A percentile compares a stretch with the other conserved stretches of the same genome.
Evolutionary conservation across 2,113 vertebrate species (phyloP).

Genomic region (Psilopogon haemacephalus): DNA sequence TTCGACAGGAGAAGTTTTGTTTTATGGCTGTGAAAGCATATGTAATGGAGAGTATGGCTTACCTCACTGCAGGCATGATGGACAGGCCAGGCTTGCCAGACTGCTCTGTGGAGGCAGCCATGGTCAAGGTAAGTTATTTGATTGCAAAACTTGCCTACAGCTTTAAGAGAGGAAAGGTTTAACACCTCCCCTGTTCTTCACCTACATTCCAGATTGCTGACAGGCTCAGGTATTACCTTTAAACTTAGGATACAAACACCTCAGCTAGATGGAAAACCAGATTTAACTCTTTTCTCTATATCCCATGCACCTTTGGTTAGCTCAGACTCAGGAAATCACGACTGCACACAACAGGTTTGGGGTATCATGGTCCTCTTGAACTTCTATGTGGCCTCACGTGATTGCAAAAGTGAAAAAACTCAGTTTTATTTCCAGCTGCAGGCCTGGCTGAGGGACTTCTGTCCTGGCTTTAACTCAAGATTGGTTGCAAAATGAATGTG

Average conservation of each 20-base stretch:
- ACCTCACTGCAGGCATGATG: constrained; percentile 95
- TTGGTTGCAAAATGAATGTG: background rate
- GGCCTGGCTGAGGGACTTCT: background rate
- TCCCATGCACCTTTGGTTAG: accelerated
- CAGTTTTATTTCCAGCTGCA: background rate
- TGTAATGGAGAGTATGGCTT: constrained; percentile 99
- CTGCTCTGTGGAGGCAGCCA: constrained; percentile 93
- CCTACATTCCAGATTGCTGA: accelerated
- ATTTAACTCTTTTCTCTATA: background rate
- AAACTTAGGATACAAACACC: accelerated
- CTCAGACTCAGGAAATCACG: accelerated
- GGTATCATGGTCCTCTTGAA: background rate
- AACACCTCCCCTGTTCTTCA: background rate
- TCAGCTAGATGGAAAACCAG: background rate
- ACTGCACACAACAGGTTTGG: background rate
- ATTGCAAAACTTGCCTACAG: background rate
- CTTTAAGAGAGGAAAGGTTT: background rate
- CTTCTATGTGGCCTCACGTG: accelerated
- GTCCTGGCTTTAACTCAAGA: background rate
- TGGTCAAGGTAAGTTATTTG: constrained; percentile 86
- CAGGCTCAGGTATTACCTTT: background rate
- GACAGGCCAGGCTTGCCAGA: constrained; percentile 89
- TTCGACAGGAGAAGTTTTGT: constrained; percentile 90
- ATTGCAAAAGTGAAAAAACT: background rate
- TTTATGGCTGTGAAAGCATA: constrained; percentile 88